phyloP scores from a whole-genome alignment of 2,113 vertebrate species.

The Catharus bicknelli region DNA sequence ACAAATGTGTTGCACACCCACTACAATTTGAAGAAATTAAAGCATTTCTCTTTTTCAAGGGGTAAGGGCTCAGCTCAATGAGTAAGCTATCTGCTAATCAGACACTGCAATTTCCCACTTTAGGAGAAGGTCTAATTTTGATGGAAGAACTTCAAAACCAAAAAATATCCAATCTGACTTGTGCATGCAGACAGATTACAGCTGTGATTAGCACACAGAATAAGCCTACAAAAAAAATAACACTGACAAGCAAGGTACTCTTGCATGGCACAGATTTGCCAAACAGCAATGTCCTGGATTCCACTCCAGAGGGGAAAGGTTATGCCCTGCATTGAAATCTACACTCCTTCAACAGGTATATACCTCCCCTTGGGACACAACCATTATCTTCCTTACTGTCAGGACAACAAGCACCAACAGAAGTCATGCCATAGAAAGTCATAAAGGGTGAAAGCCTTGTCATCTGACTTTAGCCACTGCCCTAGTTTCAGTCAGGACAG shows the following conservation, averaged over 20 bases:
- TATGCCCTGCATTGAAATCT: neutral
- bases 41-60: neutral
- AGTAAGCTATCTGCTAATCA: neutral
- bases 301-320: neutral
- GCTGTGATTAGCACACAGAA: neutral
- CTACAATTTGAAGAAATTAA: neutral
- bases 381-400: neutral
- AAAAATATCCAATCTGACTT: neutral
- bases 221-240: neutral
- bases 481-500: neutral
- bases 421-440: neutral
- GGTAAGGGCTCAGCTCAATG: neutral
- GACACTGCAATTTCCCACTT: neutral
- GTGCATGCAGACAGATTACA: neutral
- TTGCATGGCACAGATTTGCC: neutral
- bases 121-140: neutral
- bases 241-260: neutral
- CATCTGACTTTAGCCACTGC: neutral
- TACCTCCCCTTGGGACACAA: neutral
- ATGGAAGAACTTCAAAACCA: neutral
- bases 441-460: neutral
- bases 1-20: neutral
- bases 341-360: neutral
- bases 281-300: neutral
- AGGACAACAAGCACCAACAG: neutral